Percentiles rank a stretch among this genome's conserved stretches.
Conservation (phyloP, 2,797 vertebrate genomes). For the Lepus townsendii region DNA sequence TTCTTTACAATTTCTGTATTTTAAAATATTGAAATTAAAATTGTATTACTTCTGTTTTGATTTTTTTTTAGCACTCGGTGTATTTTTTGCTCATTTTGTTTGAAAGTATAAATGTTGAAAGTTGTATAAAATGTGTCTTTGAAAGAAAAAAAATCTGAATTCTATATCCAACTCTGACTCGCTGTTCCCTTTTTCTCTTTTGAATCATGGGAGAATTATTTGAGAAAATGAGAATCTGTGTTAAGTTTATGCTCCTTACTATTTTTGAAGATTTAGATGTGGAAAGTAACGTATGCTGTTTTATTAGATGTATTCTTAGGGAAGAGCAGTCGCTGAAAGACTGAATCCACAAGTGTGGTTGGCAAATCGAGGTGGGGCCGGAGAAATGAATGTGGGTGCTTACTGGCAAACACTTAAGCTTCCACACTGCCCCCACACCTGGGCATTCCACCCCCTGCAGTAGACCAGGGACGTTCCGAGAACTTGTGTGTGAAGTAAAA, state of each 20-base stretch:
- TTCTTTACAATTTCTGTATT: constrained; percentile 91
- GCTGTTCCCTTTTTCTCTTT: constrained; percentile 74
- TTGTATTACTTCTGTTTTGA: constrained; percentile 90
- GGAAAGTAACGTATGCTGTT: neutral
- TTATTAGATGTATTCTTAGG: neutral
- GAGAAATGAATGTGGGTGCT: neutral
- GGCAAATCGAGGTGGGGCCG: neutral
- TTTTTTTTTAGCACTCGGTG: constrained; percentile 88
- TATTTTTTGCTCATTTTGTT: constrained; percentile 88
- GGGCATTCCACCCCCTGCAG: neutral
- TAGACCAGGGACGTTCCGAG: neutral
- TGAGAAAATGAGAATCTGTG: constrained; percentile 22
- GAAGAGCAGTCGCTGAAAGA: neutral
- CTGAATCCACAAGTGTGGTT: neutral
- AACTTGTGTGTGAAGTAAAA: neutral
- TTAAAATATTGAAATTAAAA: constrained; percentile 92
- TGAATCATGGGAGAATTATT: constrained; percentile 28
- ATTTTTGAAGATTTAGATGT: constrained; percentile 35
- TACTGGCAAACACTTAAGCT: neutral
- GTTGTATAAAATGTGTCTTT: constrained; percentile 83
- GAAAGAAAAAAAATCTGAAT: constrained; percentile 83
- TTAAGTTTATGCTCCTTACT: neutral
- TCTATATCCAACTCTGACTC: constrained; percentile 80
- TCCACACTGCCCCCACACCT: neutral
- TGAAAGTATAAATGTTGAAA: constrained; percentile 83